These are phyloP conservation scores for Myiozetetes cayanensis DNA, from an alignment of 2,113 vertebrate genomes.

Conservation along the genomic window DNA sequence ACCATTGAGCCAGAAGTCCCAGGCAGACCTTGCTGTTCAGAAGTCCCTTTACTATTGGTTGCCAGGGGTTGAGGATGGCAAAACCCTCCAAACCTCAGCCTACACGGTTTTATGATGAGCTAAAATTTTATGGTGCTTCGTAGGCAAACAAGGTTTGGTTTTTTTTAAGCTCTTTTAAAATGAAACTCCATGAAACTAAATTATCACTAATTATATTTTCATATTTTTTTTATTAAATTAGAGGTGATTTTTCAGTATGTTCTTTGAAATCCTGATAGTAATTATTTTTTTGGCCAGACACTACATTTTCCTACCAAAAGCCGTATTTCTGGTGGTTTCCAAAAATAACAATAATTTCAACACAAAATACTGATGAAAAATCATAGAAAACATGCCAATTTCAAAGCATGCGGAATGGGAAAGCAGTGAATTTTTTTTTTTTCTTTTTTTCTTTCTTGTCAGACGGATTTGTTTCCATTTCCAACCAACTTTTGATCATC, in stretches of 20 bases:
- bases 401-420: neutral
- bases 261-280: neutral
- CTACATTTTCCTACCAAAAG: neutral
- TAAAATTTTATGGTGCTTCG: neutral
- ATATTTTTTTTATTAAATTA: neutral
- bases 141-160: neutral
- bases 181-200: neutral
- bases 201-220: neutral
- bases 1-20: neutral
- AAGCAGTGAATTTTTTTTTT: accelerated
- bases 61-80: neutral
- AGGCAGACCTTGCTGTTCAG: neutral
- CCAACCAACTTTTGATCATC: neutral
- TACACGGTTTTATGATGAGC: neutral
- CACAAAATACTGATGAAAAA: neutral
- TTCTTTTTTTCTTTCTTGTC: neutral
- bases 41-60: neutral
- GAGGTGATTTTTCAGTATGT: neutral
- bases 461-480: neutral
- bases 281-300: neutral
- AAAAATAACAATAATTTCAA: neutral
- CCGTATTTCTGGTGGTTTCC: neutral
- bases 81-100: neutral
- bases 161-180: neutral
- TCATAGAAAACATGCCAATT: neutral